These are phyloP conservation scores for Caranx melampygus DNA, from an alignment of 2,113 vertebrate species.

Conservation along the genomic window DNA sequence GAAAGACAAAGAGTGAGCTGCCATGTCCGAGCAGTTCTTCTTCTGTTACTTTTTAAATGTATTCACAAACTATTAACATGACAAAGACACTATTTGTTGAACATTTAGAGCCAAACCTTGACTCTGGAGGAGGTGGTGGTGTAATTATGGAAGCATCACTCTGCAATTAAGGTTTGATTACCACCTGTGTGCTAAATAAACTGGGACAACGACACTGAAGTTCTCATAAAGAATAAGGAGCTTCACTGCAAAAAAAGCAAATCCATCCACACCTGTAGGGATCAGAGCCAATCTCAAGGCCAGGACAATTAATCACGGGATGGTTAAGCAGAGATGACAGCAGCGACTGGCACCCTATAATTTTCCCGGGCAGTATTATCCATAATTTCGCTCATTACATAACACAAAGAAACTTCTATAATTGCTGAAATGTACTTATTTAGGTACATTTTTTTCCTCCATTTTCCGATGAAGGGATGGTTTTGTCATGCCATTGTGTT, in stretches of 20 bases:
- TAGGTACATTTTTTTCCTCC: constrained; percentile 16
- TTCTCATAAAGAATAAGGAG: constrained; percentile 2
- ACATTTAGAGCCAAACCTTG: not conserved
- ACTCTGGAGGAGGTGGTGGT: not conserved
- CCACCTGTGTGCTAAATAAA: constrained; percentile 32
- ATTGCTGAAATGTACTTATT: constrained; percentile 58
- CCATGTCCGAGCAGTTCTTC: not conserved
- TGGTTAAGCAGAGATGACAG: constrained; percentile 69
- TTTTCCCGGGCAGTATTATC: constrained; percentile 75
- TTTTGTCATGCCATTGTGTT: constrained; percentile 56
- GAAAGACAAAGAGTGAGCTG: not conserved
- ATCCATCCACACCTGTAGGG: constrained; percentile 61
- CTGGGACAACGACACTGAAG: not conserved
- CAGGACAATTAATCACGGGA: constrained; percentile 78
- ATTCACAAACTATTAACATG: not conserved
- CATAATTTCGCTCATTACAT: constrained; percentile 85
- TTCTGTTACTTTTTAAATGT: constrained; percentile 6
- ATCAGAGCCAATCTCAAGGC: constrained; percentile 65
- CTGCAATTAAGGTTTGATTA: constrained; percentile 30
- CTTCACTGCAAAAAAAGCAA: constrained; percentile 2
- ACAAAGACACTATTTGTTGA: constrained; percentile 29
- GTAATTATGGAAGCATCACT: constrained; percentile 22
- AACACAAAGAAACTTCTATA: constrained; percentile 67
- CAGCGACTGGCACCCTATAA: constrained; percentile 82
- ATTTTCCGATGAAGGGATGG: constrained; percentile 42